Conservation (phyloP, 2,797 vertebrate species). For the Poeciliopsis turneri region DNA sequence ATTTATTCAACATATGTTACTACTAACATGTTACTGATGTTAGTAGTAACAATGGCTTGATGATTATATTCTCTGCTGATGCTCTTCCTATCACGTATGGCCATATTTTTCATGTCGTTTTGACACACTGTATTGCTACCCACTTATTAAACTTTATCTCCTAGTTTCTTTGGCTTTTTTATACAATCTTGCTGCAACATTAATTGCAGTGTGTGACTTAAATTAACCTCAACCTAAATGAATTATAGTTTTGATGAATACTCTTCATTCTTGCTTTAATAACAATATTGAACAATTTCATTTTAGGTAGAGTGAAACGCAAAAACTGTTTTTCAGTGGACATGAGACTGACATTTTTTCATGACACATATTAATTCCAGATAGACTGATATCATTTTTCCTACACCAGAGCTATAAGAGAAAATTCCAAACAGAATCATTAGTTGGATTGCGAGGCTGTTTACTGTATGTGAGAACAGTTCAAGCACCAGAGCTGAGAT, state of each 20-base stretch:
- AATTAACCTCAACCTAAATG: not conserved
- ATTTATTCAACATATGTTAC: too few relatives aligned
- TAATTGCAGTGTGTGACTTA: not conserved
- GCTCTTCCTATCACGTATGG: too few relatives aligned
- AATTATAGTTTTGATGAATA: not conserved
- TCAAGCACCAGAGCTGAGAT: conserved; percentile 57
- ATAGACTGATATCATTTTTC: not conserved
- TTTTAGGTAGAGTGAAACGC: too few relatives aligned
- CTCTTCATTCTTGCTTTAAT: not conserved
- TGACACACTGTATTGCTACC: too few relatives aligned
- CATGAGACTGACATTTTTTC: not conserved
- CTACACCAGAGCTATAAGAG: conserved; percentile 11
- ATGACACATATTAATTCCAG: not conserved
- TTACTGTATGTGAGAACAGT: conserved; percentile 48
- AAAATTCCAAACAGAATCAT: conserved; percentile 53
- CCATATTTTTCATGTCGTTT: too few relatives aligned
- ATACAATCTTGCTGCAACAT: too few relatives aligned
- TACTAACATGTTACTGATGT: too few relatives aligned
- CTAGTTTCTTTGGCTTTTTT: too few relatives aligned
- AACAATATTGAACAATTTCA: not conserved
- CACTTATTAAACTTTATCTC: too few relatives aligned
- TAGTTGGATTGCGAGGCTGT: conserved; percentile 59
- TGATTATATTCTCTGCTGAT: too few relatives aligned
- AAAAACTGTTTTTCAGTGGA: not conserved
- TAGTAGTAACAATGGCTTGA: too few relatives aligned